Evolutionary conservation across 2,888 invertebrate genomes (phyloP), one percentile per base, ranked within the genome.

Genomic region (Melinaea menophilus): DNA sequence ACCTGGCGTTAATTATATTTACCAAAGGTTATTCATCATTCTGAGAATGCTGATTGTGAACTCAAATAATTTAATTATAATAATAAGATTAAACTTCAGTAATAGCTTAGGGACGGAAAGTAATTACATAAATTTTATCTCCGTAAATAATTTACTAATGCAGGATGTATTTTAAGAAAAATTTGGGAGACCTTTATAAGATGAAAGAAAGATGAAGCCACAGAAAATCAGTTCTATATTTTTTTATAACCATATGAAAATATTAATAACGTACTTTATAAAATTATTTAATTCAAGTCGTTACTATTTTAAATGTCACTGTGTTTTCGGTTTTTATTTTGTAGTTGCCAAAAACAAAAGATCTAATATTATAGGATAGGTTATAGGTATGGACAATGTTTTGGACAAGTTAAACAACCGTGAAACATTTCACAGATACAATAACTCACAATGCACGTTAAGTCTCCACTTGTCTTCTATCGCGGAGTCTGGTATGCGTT

Each of bases 401-500:
- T 22, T 41, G 9, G 41, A 41, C 41, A 11, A 51, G n/a, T 5
- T 31, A 31, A 51, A 51, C 51, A 51, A 31, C 31, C 51, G 51
- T 31, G 31, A 22, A 22, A 31, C 31, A 31, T 31, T 51, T 31
- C 51, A 55, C 46, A 46, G 46, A 60, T 47, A 55, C 46, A 41
- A 13, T 45, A 72, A 95, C 95, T 96, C 92, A 96, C 97, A 97
- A 84, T 96, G 95, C 78, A 97, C 96, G 85, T 95, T 94, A 79
- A 97, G 93, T 76, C 94, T 92, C 95, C 96, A 96, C 91, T 95
- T 95, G 90, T 96, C 96, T 90, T 97, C 97, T 66, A 96, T 92
- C 69, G 94, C 94, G 72, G 95, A 96, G 86, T 95, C 95, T 64
- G 93, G 93, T 80, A 97, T 95, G 87, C 93, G 93, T 81, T 95